Evolutionary conservation across 2,113 vertebrate genomes (phyloP).

Genomic region (Erpornis zantholeuca): DNA sequence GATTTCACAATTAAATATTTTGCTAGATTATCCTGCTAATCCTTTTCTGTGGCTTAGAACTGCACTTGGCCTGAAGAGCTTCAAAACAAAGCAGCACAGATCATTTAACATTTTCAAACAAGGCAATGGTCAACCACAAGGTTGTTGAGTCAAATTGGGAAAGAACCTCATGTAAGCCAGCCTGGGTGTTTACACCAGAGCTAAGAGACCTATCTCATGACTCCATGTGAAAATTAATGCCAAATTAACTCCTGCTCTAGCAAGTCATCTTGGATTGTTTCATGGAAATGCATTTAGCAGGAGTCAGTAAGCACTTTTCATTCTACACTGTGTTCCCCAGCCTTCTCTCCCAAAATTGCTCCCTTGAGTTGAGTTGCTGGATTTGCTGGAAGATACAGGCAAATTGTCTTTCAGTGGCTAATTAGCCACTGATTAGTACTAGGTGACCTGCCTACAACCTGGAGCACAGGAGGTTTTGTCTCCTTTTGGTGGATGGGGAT

Average conservation of each 20-base stretch:
- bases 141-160: not conserved
- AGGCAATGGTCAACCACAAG: not conserved
- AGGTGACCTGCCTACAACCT: not conserved
- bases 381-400: not conserved
- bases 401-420: not conserved
- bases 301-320: not conserved
- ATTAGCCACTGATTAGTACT: not conserved
- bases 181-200: not conserved
- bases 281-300: not conserved
- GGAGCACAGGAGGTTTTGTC: not conserved
- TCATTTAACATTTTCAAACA: not conserved
- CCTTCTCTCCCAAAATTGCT: not conserved
- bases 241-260: not conserved
- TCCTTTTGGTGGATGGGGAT: not conserved
- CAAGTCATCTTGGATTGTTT: not conserved
- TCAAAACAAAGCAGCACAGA: not conserved
- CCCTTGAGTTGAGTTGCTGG: not conserved
- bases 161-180: not conserved
- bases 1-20: constrained; percentile 30
- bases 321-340: not conserved
- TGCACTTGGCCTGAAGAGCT: not conserved
- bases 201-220: not conserved
- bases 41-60: not conserved
- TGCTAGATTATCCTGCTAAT: constrained; percentile 25
- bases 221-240: not conserved